Percentiles rank a stretch among this genome's conserved stretches.
phyloP scores from a whole-genome alignment of 2,888 invertebrate species.

The Brachyopa scutellaris region DNA sequence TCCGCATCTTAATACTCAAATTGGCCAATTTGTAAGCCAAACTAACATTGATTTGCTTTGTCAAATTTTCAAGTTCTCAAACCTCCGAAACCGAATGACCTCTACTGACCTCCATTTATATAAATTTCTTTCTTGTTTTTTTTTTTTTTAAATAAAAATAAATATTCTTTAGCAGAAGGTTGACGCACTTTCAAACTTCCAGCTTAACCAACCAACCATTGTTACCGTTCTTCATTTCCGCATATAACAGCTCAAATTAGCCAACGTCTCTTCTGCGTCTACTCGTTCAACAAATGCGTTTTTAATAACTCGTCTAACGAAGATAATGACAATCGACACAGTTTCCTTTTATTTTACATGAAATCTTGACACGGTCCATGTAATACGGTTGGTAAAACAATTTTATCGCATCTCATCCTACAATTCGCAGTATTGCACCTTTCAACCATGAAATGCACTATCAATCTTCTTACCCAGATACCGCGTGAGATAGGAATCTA shows the following conservation, averaged over 20 bases:
- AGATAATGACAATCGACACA: slow-evolving; percentile 42
- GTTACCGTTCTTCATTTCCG: slow-evolving; percentile 28
- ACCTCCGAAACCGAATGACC: slow-evolving; percentile 39
- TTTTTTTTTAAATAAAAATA: background rate
- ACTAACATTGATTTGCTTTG: slow-evolving; percentile 21
- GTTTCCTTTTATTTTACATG: slow-evolving; percentile 35
- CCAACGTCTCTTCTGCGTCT: background rate
- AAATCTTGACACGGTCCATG: slow-evolving; percentile 68
- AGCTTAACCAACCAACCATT: slow-evolving; percentile 11
- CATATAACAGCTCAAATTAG: slow-evolving; percentile 1
- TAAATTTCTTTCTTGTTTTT: too few relatives aligned
- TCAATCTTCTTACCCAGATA: slow-evolving; percentile 49
- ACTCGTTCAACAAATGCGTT: slow-evolving; percentile 48
- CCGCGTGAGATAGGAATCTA: slow-evolving; percentile 40
- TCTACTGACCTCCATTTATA: slow-evolving; percentile 45
- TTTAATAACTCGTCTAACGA: slow-evolving; percentile 53
- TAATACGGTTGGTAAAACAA: slow-evolving; percentile 11
- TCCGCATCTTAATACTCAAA: slow-evolving; percentile 32
- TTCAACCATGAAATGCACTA: slow-evolving; percentile 67
- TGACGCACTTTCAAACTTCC: slow-evolving; percentile 24
- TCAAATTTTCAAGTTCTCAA: slow-evolving; percentile 5
- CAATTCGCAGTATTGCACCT: slow-evolving; percentile 57
- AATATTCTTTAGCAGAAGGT: slow-evolving; percentile 17
- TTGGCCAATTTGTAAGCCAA: slow-evolving; percentile 54
- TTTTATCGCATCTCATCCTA: slow-evolving; percentile 2